phyloP scores from a whole-genome alignment of 1,140 invertebrate species.

The Argopecten irradians region DNA sequence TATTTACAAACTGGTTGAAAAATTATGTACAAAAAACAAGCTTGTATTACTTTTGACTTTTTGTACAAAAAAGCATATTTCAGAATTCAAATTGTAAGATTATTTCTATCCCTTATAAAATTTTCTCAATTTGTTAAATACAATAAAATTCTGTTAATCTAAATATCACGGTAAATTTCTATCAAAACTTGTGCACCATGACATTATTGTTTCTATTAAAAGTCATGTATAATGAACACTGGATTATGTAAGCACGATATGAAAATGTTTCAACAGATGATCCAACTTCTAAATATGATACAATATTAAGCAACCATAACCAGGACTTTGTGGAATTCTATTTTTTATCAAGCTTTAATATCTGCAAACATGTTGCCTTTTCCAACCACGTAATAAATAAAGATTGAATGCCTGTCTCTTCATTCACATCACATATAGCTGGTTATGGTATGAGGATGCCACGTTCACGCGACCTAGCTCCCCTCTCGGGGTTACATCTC shows the following conservation, averaged over 20 bases:
- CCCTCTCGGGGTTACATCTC: neutral
- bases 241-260: neutral
- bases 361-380: neutral
- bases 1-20: neutral
- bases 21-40: neutral
- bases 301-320: neutral
- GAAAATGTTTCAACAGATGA: neutral
- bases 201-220: too few relatives aligned
- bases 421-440: neutral
- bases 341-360: neutral
- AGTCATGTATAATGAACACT: neutral
- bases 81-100: neutral
- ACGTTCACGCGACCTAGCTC: neutral
- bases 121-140: neutral
- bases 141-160: neutral
- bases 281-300: neutral
- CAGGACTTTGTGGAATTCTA: neutral
- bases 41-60: neutral
- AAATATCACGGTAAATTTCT: neutral
- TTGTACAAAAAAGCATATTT: neutral
- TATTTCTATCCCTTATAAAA: neutral
- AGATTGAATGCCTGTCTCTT: neutral
- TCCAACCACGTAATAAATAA: neutral
- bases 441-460: constrained; percentile 5
- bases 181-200: neutral